Base-by-base conservation (phyloP, 2,797 vertebrate species). In the Pangasius sanitwongsei region DNA sequence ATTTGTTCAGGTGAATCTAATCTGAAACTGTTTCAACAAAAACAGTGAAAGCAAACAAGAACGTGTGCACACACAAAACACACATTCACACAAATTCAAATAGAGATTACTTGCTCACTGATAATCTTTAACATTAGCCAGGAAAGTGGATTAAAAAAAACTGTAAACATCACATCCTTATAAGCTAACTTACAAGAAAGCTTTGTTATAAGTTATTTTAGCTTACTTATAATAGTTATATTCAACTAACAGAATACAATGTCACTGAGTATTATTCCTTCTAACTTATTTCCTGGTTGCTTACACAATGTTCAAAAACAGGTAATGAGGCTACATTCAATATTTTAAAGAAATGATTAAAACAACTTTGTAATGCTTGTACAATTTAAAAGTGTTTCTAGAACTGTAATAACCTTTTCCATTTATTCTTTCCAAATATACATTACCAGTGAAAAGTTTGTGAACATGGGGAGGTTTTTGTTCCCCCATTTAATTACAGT, bases 11-110 rank as follows among this genome's bases (percentile, higher is more conserved):
- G 78, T 61, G 31, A 59, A 18, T 25, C n/a, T 59, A 37, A 82
- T 82, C 78, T 59, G 8, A 59, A 34, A 18, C 50, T 9, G n/a
- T 18, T 55, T 55, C 15, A 20, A 82, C 31, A 59, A 82, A 61
- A 82, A 82, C 55, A 25, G 55, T 59, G 31, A 59, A 57, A 23
- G 78, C 78, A 81, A 81, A 81, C 78, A 81, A 34, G 31, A 25
- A 59, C 31, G 5, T 12, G 77, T 12, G 53, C 3, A 12, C 4
- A 11, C 31, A 23, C 31, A 25, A n/a, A 50, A 18, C 28, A 80
- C 77, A 80, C 78, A 81, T 57, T 57, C 53, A 34, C 9, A 57
- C 18, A 37, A 59, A 61, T 61, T 41, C 18, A 82, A 61, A 82
- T 12, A 82, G 2, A 20, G 78, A 82, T 82, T 82, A 25, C 55